Conservation (phyloP, 2,888 invertebrate species). For the Tetragnatha montana region DNA sequence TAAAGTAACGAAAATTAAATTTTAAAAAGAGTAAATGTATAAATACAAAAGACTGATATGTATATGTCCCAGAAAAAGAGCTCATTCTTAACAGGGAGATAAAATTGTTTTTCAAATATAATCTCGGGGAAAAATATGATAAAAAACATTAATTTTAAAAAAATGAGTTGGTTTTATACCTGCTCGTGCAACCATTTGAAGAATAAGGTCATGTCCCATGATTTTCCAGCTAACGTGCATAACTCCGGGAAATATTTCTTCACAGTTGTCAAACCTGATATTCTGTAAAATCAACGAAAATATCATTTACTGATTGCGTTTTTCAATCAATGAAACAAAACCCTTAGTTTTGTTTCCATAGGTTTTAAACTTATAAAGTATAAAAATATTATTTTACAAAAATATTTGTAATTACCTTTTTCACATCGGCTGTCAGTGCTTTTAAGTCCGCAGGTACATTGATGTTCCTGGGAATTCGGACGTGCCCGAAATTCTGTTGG, state of each 20-base stretch:
- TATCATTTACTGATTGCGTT: no score
- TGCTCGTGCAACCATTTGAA: constrained; percentile 87
- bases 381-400: background rate
- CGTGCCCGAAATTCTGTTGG: constrained; percentile 92
- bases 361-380: no score
- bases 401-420: constrained; percentile 44
- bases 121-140: background rate
- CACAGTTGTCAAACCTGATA: constrained; percentile 83
- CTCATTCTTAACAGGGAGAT: background rate
- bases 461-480: constrained; percentile 88
- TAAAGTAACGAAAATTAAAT: no score
- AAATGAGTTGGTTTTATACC: constrained; percentile 75
- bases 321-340: no score
- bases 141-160: background rate
- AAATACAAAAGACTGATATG: no score
- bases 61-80: no score
- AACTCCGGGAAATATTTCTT: constrained; percentile 87
- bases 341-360: no score
- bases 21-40: no score
- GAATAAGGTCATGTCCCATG: constrained; percentile 84
- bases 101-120: background rate
- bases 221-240: constrained; percentile 92
- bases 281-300: constrained; percentile 25
- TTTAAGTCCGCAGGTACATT: constrained; percentile 91
- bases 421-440: constrained; percentile 57